Percentiles rank a stretch among this genome's conserved stretches.
Evolutionary conservation across 2,113 vertebrate genomes (phyloP).

Genomic region (Piprites chloris): DNA sequence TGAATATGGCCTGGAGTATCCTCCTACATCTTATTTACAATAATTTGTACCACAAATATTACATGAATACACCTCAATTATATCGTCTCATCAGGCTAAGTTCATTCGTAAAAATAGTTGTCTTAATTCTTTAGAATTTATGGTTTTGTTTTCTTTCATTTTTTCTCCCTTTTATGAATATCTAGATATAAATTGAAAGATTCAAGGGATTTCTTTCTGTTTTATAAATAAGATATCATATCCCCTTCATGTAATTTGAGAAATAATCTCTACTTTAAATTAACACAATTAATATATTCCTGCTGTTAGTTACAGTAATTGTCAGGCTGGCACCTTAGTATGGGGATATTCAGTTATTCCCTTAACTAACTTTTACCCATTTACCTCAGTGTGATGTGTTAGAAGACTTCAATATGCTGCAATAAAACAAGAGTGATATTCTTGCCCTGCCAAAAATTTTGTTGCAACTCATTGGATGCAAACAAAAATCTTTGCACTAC

Average conservation of each 20-base stretch:
- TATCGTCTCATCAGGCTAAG: neutral
- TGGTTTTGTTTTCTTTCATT: neutral
- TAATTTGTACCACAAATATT: neutral
- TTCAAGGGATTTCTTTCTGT: neutral
- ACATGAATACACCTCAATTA: neutral
- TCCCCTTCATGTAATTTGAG: neutral
- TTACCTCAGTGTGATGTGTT: neutral
- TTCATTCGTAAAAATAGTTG: neutral
- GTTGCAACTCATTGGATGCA: neutral
- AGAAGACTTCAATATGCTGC: neutral
- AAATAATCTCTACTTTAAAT: neutral
- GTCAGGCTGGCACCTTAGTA: neutral
- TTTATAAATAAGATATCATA: neutral
- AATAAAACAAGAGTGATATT: neutral
- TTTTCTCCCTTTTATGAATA: neutral
- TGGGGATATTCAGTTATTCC: neutral
- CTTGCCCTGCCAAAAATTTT: neutral
- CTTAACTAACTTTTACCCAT: neutral
- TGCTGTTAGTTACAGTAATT: neutral
- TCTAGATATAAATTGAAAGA: neutral
- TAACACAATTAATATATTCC: neutral
- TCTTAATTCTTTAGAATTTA: neutral
- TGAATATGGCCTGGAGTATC: neutral
- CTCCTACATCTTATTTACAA: neutral
- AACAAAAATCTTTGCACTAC: neutral